Base-by-base conservation (phyloP, 1,140 invertebrate genomes). In the Centruroides vittatus region DNA sequence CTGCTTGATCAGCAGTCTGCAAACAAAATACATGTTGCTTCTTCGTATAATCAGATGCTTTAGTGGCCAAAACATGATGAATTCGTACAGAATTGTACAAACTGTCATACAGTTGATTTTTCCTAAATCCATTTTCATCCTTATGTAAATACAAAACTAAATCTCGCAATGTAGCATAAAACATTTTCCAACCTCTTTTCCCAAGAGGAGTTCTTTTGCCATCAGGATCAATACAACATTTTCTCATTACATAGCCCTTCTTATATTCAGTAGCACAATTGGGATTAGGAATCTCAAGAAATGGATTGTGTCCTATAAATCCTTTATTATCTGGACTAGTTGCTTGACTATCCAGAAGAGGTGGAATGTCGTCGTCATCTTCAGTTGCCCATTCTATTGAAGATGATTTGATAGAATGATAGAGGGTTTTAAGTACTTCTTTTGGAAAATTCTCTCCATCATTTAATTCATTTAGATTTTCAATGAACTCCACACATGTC, bases 151-250 rank as follows among this genome's bases (percentile, higher is more conserved):
- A 98, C 57, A 98, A 79, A 59, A 97, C 89, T 73, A 98, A 79
- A 75, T 98, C 95, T 62, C 90, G 80, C 61, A 99, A 78, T 49
- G 92, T 93, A 72, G 91, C 95, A 78, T 93, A 97, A 77, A 90
- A 94, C 92, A 98, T 97, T 77, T 93, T 95, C 95, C 95, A 99
- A 47, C 93, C 89, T 63, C 96, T 82, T 71, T 96, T 93, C 8
- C 95, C 95, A 72, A 98, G 86, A 36, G 94, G 90, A 70, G 94
- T 97, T 81, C 86, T 90, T 74, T 95, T 94, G 60, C 89, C 93
- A 73, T 95, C 95, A 23, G 86, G 80, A 70, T 98, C 93, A 68
- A 88, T 84, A 73, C 93, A 95, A 71, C 90, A 93, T 76, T 98
- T 98, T 58, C 93, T 81, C 90, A 97, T 95, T 50, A 98, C 88